Percentiles rank a stretch among this genome's conserved stretches.
Evolutionary conservation across 2,888 invertebrate species (phyloP).

Genomic region (Pachliopta kotzebuea): DNA sequence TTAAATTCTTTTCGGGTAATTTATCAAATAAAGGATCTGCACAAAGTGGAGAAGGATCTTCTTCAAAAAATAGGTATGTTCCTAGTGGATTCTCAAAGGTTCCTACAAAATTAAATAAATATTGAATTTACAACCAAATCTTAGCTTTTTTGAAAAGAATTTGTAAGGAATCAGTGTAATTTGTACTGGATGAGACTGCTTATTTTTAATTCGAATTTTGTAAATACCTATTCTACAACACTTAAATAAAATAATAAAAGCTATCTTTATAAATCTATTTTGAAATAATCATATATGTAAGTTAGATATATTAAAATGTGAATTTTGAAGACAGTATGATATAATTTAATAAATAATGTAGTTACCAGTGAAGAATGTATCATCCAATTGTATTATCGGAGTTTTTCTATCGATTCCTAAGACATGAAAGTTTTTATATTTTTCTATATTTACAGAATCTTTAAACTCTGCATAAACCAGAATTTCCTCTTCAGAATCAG

Average conservation of each 20-base stretch:
- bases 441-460: conserved; percentile 71
- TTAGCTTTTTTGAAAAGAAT: background rate
- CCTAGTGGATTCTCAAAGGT: conserved; percentile 85
- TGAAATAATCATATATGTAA: too few relatives aligned
- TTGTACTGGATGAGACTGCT: background rate
- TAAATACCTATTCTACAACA: too few relatives aligned
- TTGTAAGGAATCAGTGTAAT: background rate
- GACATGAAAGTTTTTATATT: conserved; percentile 74
- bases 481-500: conserved; percentile 80
- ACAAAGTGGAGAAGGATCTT: conserved; percentile 69
- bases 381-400: conserved; percentile 85
- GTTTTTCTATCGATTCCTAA: conserved; percentile 82
- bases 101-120: conserved; percentile 65
- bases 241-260: too few relatives aligned
- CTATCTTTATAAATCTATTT: too few relatives aligned
- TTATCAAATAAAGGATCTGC: conserved; percentile 79
- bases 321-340: too few relatives aligned
- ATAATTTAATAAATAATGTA: too few relatives aligned
- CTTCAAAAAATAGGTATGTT: conserved; percentile 87
- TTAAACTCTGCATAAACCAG: conserved; percentile 82
- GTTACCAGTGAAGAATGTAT: conserved; percentile 81
- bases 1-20: conserved; percentile 76
- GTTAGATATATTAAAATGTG: too few relatives aligned
- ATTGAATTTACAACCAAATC: background rate
- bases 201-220: too few relatives aligned